Base-by-base conservation (phyloP, 2,113 vertebrate species). In the Electrona antarctica region DNA sequence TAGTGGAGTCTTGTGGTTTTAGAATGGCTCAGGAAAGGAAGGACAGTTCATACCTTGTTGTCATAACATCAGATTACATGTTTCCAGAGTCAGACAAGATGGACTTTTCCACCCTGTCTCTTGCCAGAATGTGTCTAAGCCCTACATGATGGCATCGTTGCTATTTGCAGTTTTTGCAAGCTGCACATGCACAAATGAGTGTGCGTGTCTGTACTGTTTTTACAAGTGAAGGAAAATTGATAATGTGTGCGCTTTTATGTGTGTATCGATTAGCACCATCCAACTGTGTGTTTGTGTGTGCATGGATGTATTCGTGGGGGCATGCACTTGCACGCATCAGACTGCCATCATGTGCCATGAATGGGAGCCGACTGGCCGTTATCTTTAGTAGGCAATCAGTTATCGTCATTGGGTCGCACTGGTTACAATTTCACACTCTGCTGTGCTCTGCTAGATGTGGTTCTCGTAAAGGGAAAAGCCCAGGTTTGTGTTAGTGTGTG, bases 341-440 rank as follows among this genome's bases (percentile, higher is more conserved):
- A 46, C 21, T 9, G 55, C 33, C 21, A 21, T 21, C 21, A 21
- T 21, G 21, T 21, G 21, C 21, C 29, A 55, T 15, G n/a, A 65
- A 41, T 6, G 63, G 28, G 50, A 69, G 67, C 64, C 29, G 12
- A 58, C 29, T 60, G 79, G 63, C 77, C 79, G 33, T 78, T 77
- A 67, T 78, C 81, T 88, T 91, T 77, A 84, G 81, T 71, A 60
- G 67, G 65, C 84, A 64, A 61, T 87, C 78, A 67, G 74, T 87
- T 84, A 72, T 55, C 73, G 72, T 68, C 66, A 70, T 50, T 62
- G 74, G 65, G 60, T 51, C 54, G 28, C 73, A 55, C 65, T 21
- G 71, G 71, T 73, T 76, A 82, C 85, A 86, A 80, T 87, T 91
- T 89, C 88, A 91, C 86, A 89, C 87, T 87, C 70, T 57, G 77